Base-by-base conservation (phyloP, 2,888 invertebrate genomes). In the Leucophora obtusa region DNA sequence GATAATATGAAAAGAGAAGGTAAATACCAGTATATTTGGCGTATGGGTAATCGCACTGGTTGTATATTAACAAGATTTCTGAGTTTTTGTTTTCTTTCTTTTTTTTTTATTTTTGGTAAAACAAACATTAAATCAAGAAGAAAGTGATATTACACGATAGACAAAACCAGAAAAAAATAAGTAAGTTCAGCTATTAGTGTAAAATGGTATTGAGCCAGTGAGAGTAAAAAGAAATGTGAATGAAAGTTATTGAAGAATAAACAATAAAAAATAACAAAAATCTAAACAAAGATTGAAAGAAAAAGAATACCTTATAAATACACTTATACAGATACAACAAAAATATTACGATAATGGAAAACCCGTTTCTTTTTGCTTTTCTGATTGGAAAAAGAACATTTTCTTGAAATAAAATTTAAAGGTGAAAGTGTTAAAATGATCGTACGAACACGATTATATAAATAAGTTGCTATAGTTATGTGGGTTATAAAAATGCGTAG, bases 101-200 rank as follows among this genome's bases (percentile, higher is more conserved):
- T 59, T 47, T 21, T 54, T 62, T 82, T 35, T 56, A 51, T 58
- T 53, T 71, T 71, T 51, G 58, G 50, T 54, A 70, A 74, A 59
- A 65, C 21, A 60, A 78, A 72, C 71, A 66, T 66, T 66, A 66
- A 73, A 73, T 78, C 71, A 74, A 62, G 76, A 76, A 80, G 80
- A 80, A 80, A 80, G 80, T 80, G 80, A 80, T 80, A 80, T 76
- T 72, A 68, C 79, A 74, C 65, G 58, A 51, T 76, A 83, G 69
- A 82, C 83, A 82, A 3, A 28, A 28, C 85, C 47, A 62, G 60
- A 28, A 75, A 38, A 53, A 82, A 66, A 83, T n/a, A 47, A 47
- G 4, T 11, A 15, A 35, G 18, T 17, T 66, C 11, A 51, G 51
- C 28, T 28, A 28, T 18, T 21, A 8, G 17, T 43, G 47, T 33